Conservation (phyloP, 2,113 vertebrate species). For the Falco punctatus region DNA sequence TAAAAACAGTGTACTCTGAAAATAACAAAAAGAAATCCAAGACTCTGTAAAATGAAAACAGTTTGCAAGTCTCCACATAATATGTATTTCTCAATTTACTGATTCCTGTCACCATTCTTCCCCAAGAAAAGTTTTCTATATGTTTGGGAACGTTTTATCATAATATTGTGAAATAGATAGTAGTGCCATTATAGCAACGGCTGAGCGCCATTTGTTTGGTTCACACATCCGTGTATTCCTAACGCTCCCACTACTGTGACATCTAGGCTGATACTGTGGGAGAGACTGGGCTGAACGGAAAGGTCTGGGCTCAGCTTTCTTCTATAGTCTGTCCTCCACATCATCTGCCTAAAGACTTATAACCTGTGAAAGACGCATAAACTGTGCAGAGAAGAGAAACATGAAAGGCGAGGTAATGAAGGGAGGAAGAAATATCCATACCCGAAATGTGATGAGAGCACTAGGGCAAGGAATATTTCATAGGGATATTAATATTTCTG, state of each 20-base stretch:
- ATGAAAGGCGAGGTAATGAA: not conserved
- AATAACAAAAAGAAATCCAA: not conserved
- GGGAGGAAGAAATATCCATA: not conserved
- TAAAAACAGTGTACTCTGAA: not conserved
- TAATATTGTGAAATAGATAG: not conserved
- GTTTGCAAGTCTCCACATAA: not conserved
- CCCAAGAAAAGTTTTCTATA: not conserved
- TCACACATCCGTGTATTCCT: not conserved
- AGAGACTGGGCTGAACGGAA: not conserved
- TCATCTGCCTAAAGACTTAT: not conserved
- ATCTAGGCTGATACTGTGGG: not conserved
- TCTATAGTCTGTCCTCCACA: not conserved
- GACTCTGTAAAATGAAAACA: not conserved
- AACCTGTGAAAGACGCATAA: not conserved
- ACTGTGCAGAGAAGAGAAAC: not conserved
- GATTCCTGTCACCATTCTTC: not conserved
- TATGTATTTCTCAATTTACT: not conserved
- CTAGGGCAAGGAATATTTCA: not conserved
- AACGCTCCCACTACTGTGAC: not conserved
- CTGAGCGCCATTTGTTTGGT: not conserved
- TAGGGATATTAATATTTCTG: slow-evolving; percentile 21
- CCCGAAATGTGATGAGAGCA: not conserved
- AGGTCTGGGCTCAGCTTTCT: not conserved
- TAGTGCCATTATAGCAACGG: not conserved
- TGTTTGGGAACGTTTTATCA: not conserved